Base-by-base conservation (phyloP, 2,113 vertebrate species). In the Xiphophorus couchianus region DNA sequence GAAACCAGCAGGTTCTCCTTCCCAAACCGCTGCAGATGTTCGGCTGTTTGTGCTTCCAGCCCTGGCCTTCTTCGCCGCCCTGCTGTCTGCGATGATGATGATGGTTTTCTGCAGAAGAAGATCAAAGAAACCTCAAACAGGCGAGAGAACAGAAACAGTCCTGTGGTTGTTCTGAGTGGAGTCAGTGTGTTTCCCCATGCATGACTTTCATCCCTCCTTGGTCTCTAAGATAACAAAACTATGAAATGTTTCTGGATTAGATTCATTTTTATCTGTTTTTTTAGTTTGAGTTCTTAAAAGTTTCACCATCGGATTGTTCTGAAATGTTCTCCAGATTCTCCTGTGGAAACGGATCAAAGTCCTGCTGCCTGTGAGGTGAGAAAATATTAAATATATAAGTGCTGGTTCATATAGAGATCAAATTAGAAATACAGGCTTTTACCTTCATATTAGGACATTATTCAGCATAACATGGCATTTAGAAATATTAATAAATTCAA, bases 31-130 rank as follows among this genome's bases (percentile, higher is more conserved):
- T 14, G 22, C 74, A 73, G 64, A 3, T 17, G 13, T 67, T 2
- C 4, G 6, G 28, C 66, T 82, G 62, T 30, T 33, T 2, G 39
- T 74, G 17, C n/a, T 30, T 15, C 25, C 71, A 70, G 10, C 70
- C 28, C 66, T 83, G 62, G 17, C 1, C 5, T 0, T 48, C 42
- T 1, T 30, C 28, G 17, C 66, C 0, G 1, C 68, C 25, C 31
- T 82, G 0, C 25, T 69, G 2, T 25, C 25, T 0, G 29, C 65
- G n/a, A 39, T 30, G 28, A 8, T 67, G n/a, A 8, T 71, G 65
- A 15, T 80, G 58, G 7, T 80, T 0, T 29, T 68, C 67, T 77
- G 65, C 84, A 80, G 54, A 12, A 77, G 35, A 33, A 77, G n/a
- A 15, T 61, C 0, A 0, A 28, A 13, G 0, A 61, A 61, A 74